Base-by-base conservation (phyloP, 2,113 vertebrate genomes). In the Progne subis region DNA sequence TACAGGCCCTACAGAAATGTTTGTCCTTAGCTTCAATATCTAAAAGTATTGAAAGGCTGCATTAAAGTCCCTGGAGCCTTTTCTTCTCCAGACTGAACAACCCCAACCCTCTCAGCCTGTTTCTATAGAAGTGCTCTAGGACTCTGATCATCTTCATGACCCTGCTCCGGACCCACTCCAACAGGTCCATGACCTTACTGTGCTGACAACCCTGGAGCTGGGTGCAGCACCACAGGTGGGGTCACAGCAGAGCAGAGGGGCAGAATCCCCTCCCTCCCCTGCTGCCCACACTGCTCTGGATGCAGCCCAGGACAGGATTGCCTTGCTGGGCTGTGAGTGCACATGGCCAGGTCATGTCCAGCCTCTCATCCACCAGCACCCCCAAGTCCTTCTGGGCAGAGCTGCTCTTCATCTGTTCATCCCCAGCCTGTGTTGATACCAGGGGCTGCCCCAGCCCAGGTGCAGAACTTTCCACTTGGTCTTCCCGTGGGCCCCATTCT, bases 261-360 rank as follows among this genome's bases (percentile, higher is more conserved):
- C 5, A 50, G 41, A 68, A 49, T 79, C 8, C 1, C 20, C 8
- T 76, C 11, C 18, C 13, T 57, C 7, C 16, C 29, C 41, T 55
- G 18, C 49, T 88, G 44, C 0, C 21, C 19, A 17, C 0, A 0
- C 23, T 39, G 16, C 28, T 71, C 18, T 47, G 43, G 34, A 28
- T 65, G 18, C 41, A 74, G 60, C 41, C 34, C 28, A 47, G 15
- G 32, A 17, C 5, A 21, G 0, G 0, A 1, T 39, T 78, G 70
- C 26, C 29, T 21, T 5, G 25, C n/a, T 65, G 55, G 18, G 13
- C 14, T 85, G 26, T 0, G 1, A 37, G 32, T 2, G 3, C 18
- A 2, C 1, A 0, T 28, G 18, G 29, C 5, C 0, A 0, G 44
- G 4, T 84, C 4, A 1, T 3, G 19, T 50, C 14, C 25, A 68